Base-by-base conservation (phyloP, 2,888 invertebrate genomes). In the Catocala nupta region DNA sequence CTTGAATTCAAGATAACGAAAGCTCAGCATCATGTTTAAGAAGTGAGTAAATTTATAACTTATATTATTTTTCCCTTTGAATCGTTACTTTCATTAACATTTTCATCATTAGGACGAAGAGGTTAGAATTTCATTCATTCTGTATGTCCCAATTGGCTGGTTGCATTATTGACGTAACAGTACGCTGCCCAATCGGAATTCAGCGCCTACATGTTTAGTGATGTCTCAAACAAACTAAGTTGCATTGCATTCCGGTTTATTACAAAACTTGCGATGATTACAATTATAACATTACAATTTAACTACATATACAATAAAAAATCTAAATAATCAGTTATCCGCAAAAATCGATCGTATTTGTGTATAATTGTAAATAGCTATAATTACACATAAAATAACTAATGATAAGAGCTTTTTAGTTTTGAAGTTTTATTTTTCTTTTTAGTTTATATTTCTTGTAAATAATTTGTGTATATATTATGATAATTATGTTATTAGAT, bases 11-110 rank as follows among this genome's bases (percentile, higher is more conserved):
- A 48, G n/a, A 12, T 7, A 71, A 53, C 50, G 13, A 36, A 56
- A 62, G 58, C 59, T 47, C 55, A 47, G 10, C 81, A 90, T 73
- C 70, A 94, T 94, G 94, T 94, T 94, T 69, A 94, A 94, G 81
- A 94, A 94, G 94, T 94, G 82, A 94, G 94, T 94, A 6, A 8
- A 53, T 43, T 25, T 12, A 5, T 55, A 10, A 11, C 0, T 33
- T 9, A 5, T n/a, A 49, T 16, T 54, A 13, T 13, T 39, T 5
- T 11, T 45, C 47, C 0, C n/a, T 52, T 33, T 9, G 16, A 9
- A 8, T n/a, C 51, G 1, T 16, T 7, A 25, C 5, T 34, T 49
- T 3, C 12, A 39, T 39, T 13, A 9, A 50, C 4, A 39, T 8
- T 39, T 39, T 39, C 36, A 39, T 39, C 36, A 47, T 6, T 47